A percentile compares a stretch with the other conserved stretches of the same genome.
Evolutionary conservation across 2,888 invertebrate species (phyloP).

Genomic region (Macrosiphum euphorbiae): DNA sequence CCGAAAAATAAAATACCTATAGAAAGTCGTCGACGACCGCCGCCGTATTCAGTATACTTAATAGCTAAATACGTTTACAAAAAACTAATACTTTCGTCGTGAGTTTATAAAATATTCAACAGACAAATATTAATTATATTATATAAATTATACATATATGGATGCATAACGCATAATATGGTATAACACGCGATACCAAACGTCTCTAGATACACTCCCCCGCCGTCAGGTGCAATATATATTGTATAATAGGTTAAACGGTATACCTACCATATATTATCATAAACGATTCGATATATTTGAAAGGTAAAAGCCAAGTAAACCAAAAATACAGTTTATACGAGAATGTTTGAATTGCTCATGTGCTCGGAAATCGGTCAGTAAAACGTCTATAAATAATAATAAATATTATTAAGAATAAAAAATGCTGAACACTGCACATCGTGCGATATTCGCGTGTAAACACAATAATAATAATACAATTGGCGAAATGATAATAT

Average conservation of each 20-base stretch:
- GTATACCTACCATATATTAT: neutral
- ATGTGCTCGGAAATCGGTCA: neutral
- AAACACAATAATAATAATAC: constrained; percentile 12
- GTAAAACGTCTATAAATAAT: neutral
- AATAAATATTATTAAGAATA: neutral
- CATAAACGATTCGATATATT: neutral
- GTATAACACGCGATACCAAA: neutral
- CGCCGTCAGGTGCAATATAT: neutral
- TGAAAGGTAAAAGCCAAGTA: neutral
- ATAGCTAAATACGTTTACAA: neutral
- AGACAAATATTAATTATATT: neutral
- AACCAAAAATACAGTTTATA: neutral
- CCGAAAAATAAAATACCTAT: neutral
- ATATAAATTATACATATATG: neutral
- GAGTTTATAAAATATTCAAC: neutral
- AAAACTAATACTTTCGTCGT: neutral
- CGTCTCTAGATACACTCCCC: neutral
- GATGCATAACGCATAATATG: neutral
- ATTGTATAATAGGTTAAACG: neutral
- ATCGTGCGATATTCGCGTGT: constrained; percentile 35
- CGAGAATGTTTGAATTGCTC: neutral
- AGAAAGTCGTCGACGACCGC: neutral
- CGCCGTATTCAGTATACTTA: neutral
- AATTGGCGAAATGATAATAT: constrained; percentile 47
- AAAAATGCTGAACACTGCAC: neutral